Percentiles rank a stretch among this genome's conserved stretches.
Conservation (phyloP, 2,113 vertebrate genomes). For the Rhinichthys klamathensis region DNA sequence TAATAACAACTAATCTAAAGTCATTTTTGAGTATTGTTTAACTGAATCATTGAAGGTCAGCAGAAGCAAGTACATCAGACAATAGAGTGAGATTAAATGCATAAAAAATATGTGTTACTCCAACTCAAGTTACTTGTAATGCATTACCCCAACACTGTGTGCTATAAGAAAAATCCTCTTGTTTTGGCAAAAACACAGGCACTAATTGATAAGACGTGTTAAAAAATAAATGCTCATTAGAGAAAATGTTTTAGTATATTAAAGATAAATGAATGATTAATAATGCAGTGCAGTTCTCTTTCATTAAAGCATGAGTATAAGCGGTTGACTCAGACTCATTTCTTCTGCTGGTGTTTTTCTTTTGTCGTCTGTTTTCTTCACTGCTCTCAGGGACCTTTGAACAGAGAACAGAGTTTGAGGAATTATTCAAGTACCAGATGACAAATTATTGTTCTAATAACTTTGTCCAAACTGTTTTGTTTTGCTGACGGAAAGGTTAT, state of each 20-base stretch:
- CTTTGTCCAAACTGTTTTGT: no score
- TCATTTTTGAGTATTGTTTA: no score
- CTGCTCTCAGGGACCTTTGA: neutral
- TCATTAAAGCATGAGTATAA: neutral
- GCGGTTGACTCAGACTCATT: neutral
- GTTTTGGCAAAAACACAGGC: neutral
- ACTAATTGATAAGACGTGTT: neutral
- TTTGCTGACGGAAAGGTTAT: no score
- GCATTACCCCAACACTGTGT: no score
- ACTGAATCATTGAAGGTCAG: no score
- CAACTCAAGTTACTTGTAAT: no score
- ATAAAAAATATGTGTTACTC: no score
- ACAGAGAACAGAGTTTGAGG: neutral
- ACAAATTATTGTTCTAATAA: no score
- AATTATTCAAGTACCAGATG: neutral
- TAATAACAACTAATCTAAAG: no score
- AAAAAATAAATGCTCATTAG: neutral
- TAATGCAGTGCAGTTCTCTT: neutral
- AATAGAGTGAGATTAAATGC: no score
- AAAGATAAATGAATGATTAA: neutral
- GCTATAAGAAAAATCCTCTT: neutral
- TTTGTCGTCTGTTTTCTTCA: neutral
- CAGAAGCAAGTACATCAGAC: no score
- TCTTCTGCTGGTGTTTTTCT: neutral
- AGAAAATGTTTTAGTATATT: neutral